Percentiles rank a stretch among this genome's conserved stretches.
Conservation (phyloP, 2,888 invertebrate genomes). For the Gibbula magus region DNA sequence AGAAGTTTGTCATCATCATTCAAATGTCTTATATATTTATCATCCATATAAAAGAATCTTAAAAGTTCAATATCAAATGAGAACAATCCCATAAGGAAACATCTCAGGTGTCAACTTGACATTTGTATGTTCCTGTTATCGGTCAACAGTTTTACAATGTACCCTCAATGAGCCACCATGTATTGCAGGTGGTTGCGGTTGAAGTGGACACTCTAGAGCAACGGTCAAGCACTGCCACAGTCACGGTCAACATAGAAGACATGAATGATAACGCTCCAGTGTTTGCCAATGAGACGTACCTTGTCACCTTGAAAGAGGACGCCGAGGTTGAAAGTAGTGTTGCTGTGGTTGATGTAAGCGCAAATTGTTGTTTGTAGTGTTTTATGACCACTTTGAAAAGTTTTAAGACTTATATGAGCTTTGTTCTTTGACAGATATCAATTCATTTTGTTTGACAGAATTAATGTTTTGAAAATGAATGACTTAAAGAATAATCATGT, state of each 20-base stretch:
- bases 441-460: too few relatives aligned
- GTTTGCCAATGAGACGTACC: conserved; percentile 83
- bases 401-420: not conserved
- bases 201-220: conserved; percentile 64
- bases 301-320: conserved; percentile 86
- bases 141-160: not conserved
- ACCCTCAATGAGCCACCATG: not conserved
- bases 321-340: conserved; percentile 75
- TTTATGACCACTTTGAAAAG: too few relatives aligned
- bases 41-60: too few relatives aligned
- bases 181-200: conserved; percentile 77
- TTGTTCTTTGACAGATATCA: too few relatives aligned
- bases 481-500: too few relatives aligned
- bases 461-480: not conserved
- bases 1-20: too few relatives aligned
- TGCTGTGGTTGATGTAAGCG: conserved; percentile 35
- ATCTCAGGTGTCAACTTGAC: too few relatives aligned
- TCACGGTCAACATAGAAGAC: conserved; percentile 64
- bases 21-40: too few relatives aligned
- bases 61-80: too few relatives aligned
- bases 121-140: too few relatives aligned
- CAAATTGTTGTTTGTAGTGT: too few relatives aligned
- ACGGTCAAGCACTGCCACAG: conserved; percentile 56
- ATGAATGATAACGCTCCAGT: conserved; percentile 79
- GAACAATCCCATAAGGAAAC: too few relatives aligned